phyloP scores from a whole-genome alignment of 2,797 vertebrate genomes.

The Onychomys arenicola region DNA sequence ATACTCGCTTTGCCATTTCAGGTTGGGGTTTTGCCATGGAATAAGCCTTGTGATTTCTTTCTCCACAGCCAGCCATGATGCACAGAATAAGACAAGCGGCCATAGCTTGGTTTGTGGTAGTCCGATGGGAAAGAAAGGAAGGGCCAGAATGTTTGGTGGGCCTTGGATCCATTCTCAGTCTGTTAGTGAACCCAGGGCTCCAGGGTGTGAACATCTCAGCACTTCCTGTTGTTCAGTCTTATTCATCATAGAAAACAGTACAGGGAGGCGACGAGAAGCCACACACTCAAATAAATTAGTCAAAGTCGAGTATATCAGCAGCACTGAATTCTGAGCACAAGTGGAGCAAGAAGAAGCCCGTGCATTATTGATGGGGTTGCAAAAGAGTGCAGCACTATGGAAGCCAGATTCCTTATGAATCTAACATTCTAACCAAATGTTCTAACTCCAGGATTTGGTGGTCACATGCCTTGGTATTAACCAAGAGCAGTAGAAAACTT shows the following conservation, averaged over 20 bases:
- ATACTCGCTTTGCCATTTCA: not conserved
- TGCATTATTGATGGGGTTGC: not conserved
- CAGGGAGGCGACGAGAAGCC: not conserved
- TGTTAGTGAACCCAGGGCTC: not conserved
- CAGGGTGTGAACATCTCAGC: too few species aligned
- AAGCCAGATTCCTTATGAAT: not conserved
- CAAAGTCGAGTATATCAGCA: rapidly evolving
- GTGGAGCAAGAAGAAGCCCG: not conserved
- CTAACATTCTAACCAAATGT: too few species aligned
- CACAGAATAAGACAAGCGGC: not conserved
- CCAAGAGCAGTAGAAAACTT: not conserved
- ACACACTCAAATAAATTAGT: not conserved
- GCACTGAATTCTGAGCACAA: not conserved
- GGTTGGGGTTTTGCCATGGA: not conserved
- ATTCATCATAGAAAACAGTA: not conserved
- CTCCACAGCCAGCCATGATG: not conserved
- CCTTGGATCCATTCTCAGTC: not conserved
- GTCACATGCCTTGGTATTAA: not conserved
- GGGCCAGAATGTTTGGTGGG: too few species aligned
- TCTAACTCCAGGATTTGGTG: not conserved
- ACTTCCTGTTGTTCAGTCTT: not conserved
- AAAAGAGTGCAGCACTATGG: too few species aligned
- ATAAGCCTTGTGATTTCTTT: not conserved
- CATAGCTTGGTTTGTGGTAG: too few species aligned
- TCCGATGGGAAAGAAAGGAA: not conserved